These are phyloP conservation scores for Lydus trimaculatus DNA, from an alignment of 2,888 invertebrate genomes.

Conservation along the genomic window DNA sequence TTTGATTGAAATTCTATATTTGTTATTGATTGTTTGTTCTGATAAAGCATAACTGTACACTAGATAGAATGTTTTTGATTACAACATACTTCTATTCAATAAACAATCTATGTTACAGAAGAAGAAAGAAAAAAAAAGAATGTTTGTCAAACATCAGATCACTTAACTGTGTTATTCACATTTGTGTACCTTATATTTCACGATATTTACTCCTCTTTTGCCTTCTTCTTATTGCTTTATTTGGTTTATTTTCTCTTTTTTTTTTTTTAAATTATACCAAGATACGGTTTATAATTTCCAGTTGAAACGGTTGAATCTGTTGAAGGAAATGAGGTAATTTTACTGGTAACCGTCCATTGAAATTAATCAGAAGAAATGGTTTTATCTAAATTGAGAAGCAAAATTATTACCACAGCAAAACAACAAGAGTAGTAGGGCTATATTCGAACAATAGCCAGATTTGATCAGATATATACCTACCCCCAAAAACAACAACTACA, in stretches of 20 bases:
- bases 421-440: not conserved
- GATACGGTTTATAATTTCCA: not conserved
- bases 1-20: not conserved
- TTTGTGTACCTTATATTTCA: not conserved
- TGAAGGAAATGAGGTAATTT: slow-evolving; percentile 6
- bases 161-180: too few species aligned
- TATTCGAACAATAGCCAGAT: not conserved
- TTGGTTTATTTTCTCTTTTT: too few species aligned
- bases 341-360: not conserved
- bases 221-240: not conserved
- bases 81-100: too few species aligned
- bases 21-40: too few species aligned
- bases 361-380: slow-evolving; percentile 8
- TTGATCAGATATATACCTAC: not conserved
- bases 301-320: not conserved
- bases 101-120: too few species aligned
- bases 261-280: not conserved
- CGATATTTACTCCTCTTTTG: not conserved
- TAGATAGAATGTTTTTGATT: too few species aligned
- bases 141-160: too few species aligned
- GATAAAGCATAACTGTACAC: too few species aligned
- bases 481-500: not conserved
- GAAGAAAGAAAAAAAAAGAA: not conserved
- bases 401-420: slow-evolving; percentile 3
- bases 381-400: slow-evolving; percentile 7